These are phyloP conservation scores for Cervus canadensis DNA, from an alignment of 2,113 vertebrate genomes.

Conservation along the genomic window DNA sequence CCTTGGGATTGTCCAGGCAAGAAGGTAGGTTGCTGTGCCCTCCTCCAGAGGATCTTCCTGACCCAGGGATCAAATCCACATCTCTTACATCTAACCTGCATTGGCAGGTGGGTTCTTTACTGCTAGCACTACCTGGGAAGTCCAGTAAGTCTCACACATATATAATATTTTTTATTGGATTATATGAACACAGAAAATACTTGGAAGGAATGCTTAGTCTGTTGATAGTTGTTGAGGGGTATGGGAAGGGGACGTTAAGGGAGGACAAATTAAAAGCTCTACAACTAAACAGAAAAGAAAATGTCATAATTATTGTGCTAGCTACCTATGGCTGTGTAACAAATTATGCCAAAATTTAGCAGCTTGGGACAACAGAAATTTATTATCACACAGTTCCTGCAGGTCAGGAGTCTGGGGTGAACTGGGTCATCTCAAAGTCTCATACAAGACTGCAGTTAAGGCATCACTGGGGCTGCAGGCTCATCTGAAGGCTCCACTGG, in stretches of 20 bases:
- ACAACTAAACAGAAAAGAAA: not conserved
- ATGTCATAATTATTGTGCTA: not conserved
- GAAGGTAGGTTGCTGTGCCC: not conserved
- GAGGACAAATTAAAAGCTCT: not conserved
- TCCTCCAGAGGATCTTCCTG: not conserved
- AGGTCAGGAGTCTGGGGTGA: not conserved
- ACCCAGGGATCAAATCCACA: not conserved
- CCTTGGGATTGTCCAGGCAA: not conserved
- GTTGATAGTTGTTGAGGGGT: not conserved
- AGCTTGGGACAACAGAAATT: not conserved
- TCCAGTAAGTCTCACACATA: not conserved
- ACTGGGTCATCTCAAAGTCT: not conserved
- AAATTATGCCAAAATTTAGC: not conserved
- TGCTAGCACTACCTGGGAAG: not conserved
- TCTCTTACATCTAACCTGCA: not conserved
- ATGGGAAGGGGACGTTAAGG: not conserved
- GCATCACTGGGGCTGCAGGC: not conserved
- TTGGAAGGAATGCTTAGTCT: not conserved
- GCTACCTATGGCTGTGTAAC: not conserved
- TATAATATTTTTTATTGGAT: not conserved
- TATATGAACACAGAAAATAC: not conserved
- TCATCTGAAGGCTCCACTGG: fast-evolving
- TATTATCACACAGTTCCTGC: not conserved
- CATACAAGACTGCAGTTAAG: not conserved
- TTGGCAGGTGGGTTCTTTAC: not conserved